Evolutionary conservation across 2,888 invertebrate genomes (phyloP).

Genomic region (Melanostoma scalare): DNA sequence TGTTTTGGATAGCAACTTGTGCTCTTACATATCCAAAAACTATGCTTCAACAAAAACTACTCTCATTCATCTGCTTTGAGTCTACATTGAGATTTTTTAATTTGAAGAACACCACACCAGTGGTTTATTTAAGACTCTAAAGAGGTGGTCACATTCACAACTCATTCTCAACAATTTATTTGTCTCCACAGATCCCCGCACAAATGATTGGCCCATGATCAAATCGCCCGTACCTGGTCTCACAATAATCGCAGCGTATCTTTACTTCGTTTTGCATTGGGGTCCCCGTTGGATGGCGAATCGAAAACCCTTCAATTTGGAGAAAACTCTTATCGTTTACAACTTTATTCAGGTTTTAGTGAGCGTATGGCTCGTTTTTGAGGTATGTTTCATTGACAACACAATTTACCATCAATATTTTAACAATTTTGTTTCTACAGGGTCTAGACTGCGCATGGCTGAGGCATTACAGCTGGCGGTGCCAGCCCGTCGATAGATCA

Average conservation of each 20-base stretch:
- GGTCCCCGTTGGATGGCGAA: conserved; percentile 95
- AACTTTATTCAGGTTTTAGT: conserved; percentile 94
- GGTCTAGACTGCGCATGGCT: conserved; percentile 91
- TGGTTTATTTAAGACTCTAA: too few relatives aligned
- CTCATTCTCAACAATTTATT: neutral
- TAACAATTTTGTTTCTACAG: conserved; percentile 79
- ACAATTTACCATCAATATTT: neutral
- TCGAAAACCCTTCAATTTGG: conserved; percentile 91
- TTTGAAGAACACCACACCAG: too few relatives aligned
- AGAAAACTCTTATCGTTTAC: conserved; percentile 90
- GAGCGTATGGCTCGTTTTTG: conserved; percentile 89
- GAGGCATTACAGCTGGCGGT: conserved; percentile 92
- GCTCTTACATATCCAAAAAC: too few relatives aligned
- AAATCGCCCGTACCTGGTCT: conserved; percentile 87
- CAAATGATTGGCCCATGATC: conserved; percentile 87
- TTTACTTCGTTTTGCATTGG: conserved; percentile 88
- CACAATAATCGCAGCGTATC: conserved; percentile 86
- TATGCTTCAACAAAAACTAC: too few relatives aligned
- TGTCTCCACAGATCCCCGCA: conserved; percentile 84
- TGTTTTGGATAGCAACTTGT: too few relatives aligned
- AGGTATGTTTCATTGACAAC: conserved; percentile 74
- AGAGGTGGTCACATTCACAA: too few relatives aligned
- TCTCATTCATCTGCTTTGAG: too few relatives aligned
- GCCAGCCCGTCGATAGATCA: conserved; percentile 95
- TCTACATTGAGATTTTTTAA: too few relatives aligned